Base-by-base conservation (phyloP, 1,140 invertebrate species). In the Pseudoatta argentina region DNA sequence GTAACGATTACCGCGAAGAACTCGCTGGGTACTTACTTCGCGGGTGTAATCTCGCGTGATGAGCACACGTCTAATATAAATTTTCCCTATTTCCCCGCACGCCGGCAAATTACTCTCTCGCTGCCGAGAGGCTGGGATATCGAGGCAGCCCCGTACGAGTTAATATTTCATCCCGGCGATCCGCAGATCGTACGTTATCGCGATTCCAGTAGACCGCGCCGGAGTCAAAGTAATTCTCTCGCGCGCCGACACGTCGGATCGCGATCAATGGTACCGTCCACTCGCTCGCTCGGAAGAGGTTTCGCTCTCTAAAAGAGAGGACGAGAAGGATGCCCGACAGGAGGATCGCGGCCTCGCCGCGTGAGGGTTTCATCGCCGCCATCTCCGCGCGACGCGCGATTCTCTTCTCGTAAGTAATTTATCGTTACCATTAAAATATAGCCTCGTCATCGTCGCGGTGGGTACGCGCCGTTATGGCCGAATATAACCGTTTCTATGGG, bases 401-500 rank as follows among this genome's bases (percentile, higher is more conserved):
- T 92, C 91, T 89, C 86, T 90, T 90, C 91, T 87, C 89, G 87
- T 93, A 91, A 92, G 91, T 94, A 94, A 94, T 94, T 94, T 94
- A 94, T 94, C 90, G 94, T 94, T 93, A 94, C 93, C 93, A 94
- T 94, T 94, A 94, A 94, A 94, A 93, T 94, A 94, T 94, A 92
- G 91, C 92, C 86, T 87, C 90, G 89, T 93, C 92, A 92, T 90
- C 93, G 92, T 94, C 93, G 93, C 93, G 92, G 93, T 93, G 93
- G 91, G 93, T 93, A 94, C 89, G 83, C 86, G 91, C 88, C 89
- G 91, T 94, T 94, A 94, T 91, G 94, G 93, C 92, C 93, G 93
- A 94, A 94, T 94, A 94, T 94, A 94, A 94, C 91, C 90, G 81
- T 94, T 94, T 94, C 94, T 93, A 94, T 94, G 92, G 93, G 93